Conservation (phyloP, 2,888 invertebrate genomes). For the Cancer borealis region DNA sequence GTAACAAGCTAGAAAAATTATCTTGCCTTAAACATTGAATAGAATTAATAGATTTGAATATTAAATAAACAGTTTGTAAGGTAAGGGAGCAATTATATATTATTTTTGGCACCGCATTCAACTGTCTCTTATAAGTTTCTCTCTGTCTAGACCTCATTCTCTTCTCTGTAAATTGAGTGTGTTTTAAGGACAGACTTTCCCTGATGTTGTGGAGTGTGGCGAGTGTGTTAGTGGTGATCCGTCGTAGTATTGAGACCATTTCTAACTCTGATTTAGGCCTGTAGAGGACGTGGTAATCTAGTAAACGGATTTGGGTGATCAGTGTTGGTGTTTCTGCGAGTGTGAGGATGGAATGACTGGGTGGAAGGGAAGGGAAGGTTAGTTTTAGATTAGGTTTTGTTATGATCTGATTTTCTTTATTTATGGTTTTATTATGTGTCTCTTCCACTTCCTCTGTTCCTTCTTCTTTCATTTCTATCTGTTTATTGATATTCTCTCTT, state of each 20-base stretch:
- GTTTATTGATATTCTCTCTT: not conserved
- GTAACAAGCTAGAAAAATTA: conserved; percentile 35
- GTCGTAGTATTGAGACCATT: conserved; percentile 48
- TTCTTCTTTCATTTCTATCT: not conserved
- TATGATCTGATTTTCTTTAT: not conserved
- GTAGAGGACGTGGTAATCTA: conserved; percentile 51
- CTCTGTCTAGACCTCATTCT: conserved; percentile 68
- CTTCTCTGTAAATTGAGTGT: conserved; percentile 58
- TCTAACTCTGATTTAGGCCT: conserved; percentile 64
- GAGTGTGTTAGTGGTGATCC: conserved; percentile 47
- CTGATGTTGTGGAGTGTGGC: conserved; percentile 54
- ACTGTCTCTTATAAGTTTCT: conserved; percentile 68
- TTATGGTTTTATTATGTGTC: not conserved
- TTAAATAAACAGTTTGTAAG: conserved; percentile 51
- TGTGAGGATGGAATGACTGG: not conserved
- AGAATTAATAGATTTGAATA: conserved; percentile 41
- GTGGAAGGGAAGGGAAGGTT: not conserved
- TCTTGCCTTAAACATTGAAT: not conserved
- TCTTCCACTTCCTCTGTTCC: not conserved
- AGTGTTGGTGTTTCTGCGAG: conserved; percentile 47
- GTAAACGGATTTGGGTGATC: not conserved
- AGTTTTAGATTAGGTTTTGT: not conserved
- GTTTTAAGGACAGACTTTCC: conserved; percentile 58
- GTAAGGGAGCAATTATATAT: conserved; percentile 43
- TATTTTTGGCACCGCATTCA: conserved; percentile 59